phyloP scores from a whole-genome alignment of 2,888 invertebrate species.

The Pecten maximus region DNA sequence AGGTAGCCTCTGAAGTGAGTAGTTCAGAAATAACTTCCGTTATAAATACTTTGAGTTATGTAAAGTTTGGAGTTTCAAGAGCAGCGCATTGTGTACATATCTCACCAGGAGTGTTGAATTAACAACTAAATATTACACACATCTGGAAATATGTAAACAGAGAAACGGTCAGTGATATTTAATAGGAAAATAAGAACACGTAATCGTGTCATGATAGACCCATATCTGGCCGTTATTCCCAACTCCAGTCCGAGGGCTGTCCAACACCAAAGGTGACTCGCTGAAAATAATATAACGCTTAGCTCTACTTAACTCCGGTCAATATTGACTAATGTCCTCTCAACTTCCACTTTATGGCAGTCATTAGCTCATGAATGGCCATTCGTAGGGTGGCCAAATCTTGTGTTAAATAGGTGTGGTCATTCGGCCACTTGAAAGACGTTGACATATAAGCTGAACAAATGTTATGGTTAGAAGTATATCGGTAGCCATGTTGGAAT shows the following conservation, averaged over 20 bases:
- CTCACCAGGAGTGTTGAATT: neutral
- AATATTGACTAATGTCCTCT: neutral
- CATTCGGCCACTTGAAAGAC: constrained; percentile 10
- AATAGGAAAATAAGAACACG: neutral
- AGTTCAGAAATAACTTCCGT: neutral
- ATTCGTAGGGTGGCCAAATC: neutral
- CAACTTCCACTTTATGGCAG: neutral
- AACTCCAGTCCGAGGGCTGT: neutral
- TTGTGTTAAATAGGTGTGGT: neutral
- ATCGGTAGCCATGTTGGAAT: neutral
- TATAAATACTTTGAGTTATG: neutral
- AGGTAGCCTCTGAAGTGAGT: neutral
- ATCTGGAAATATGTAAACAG: neutral
- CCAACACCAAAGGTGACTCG: neutral
- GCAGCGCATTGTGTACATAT: neutral
- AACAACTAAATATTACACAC: neutral
- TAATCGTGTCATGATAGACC: neutral
- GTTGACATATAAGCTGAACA: constrained; percentile 27
- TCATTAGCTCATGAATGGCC: neutral
- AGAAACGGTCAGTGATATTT: neutral
- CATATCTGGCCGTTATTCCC: neutral
- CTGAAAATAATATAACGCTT: neutral
- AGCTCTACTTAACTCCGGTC: neutral
- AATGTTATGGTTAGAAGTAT: neutral
- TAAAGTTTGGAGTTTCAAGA: neutral